Percentiles rank a stretch among this genome's conserved stretches.
These are phyloP conservation scores for Nephrotoma guestfalica DNA, from an alignment of 2,888 invertebrate species.

Conservation along the genomic window DNA sequence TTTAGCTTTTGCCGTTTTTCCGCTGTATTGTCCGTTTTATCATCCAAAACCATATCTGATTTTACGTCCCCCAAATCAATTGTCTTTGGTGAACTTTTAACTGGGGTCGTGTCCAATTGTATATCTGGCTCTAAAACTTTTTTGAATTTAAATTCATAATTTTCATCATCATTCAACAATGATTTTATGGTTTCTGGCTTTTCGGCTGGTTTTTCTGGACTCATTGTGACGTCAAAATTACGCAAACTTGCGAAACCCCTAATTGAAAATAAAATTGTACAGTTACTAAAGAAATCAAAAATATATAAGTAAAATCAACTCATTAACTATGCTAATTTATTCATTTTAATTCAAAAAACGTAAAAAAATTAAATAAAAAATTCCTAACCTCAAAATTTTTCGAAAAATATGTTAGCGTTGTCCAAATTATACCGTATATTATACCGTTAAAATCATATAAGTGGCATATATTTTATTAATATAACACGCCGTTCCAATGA, in stretches of 20 bases:
- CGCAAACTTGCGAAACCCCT: background rate
- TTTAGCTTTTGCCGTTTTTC: slow-evolving; percentile 1
- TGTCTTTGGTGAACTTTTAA: background rate
- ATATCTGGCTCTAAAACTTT: background rate
- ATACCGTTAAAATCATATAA: background rate
- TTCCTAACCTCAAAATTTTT: background rate
- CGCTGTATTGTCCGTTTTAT: background rate
- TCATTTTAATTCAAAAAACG: background rate
- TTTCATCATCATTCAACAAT: background rate
- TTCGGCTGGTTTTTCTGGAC: background rate
- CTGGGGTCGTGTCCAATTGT: background rate
- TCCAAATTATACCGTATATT: background rate
- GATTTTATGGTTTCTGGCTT: background rate
- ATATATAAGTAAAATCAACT: background rate
- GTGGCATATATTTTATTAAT: background rate
- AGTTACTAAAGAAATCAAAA: background rate
- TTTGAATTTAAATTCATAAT: slow-evolving; percentile 3
- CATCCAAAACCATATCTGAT: background rate
- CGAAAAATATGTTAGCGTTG: background rate
- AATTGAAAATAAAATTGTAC: background rate
- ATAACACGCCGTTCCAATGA: background rate
- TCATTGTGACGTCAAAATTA: background rate
- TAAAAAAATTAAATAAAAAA: background rate
- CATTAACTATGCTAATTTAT: background rate
- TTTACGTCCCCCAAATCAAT: background rate